Conservation (phyloP, 2,888 invertebrate genomes). For the Drosophila quinaria region DNA sequence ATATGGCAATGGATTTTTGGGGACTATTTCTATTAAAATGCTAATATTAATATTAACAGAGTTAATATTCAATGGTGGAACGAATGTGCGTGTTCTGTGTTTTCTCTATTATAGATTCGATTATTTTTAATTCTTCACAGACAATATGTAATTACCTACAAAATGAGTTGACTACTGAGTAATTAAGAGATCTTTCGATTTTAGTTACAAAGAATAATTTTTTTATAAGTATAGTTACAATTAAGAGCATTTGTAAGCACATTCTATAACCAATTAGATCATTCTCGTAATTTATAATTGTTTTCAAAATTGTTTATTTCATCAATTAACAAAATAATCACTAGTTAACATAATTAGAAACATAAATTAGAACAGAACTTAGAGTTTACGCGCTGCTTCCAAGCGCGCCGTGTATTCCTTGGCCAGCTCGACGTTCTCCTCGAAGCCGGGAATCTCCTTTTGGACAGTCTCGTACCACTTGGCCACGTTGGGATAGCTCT, state of each 20-base stretch:
- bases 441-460: slow-evolving; percentile 87
- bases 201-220: too few relatives aligned
- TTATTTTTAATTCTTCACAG: too few relatives aligned
- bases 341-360: neutral
- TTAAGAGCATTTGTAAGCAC: neutral
- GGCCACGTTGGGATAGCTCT: slow-evolving; percentile 39
- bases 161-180: too few relatives aligned
- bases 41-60: too few relatives aligned
- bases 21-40: too few relatives aligned
- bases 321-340: slow-evolving; percentile 3
- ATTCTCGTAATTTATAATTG: neutral
- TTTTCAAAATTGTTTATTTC: slow-evolving; percentile 1
- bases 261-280: neutral
- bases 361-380: neutral
- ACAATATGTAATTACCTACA: too few relatives aligned
- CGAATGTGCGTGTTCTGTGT: too few relatives aligned
- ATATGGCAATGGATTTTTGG: too few relatives aligned
- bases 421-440: slow-evolving; percentile 12
- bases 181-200: too few relatives aligned
- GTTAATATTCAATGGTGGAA: too few relatives aligned
- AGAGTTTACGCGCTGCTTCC: slow-evolving; percentile 10
- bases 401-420: slow-evolving; percentile 19
- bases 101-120: too few relatives aligned
- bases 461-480: slow-evolving; percentile 24
- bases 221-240: neutral